Conservation (phyloP, 2,888 invertebrate species). For the Drosophila meridiana region DNA sequence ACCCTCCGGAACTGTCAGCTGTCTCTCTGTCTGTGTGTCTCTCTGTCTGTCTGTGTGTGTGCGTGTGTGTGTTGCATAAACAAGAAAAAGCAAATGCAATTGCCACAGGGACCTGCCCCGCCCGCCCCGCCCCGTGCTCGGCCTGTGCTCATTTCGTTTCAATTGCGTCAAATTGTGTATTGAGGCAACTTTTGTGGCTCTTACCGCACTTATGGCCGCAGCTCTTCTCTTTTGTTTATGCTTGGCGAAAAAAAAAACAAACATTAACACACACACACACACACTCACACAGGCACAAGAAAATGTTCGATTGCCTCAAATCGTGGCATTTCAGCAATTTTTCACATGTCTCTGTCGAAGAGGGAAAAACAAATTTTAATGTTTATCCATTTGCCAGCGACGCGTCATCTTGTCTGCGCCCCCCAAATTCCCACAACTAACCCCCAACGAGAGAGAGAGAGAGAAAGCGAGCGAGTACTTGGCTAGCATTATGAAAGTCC, state of each 20-base stretch:
- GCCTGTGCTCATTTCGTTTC: slow-evolving; percentile 70
- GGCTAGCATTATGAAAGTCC: slow-evolving; percentile 59
- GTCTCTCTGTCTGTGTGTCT: slow-evolving; percentile 10
- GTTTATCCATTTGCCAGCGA: slow-evolving; percentile 52
- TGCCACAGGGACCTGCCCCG: slow-evolving; percentile 13
- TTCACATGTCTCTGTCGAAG: slow-evolving; percentile 56
- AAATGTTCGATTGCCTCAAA: slow-evolving; percentile 68
- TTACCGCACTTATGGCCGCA: slow-evolving; percentile 55
- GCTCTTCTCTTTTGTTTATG: slow-evolving; percentile 56
- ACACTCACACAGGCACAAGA: slow-evolving; percentile 21
- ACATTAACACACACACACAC: slow-evolving; percentile 34
- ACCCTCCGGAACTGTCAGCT: slow-evolving; percentile 37
- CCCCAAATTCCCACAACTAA: slow-evolving; percentile 2
- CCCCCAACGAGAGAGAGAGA: neutral
- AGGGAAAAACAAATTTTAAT: slow-evolving; percentile 50
- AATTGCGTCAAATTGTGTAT: slow-evolving; percentile 78
- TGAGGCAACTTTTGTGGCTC: slow-evolving; percentile 66
- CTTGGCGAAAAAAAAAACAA: slow-evolving; percentile 73
- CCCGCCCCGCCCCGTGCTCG: neutral
- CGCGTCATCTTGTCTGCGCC: slow-evolving; percentile 43
- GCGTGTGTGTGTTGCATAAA: slow-evolving; percentile 39
- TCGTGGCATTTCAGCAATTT: slow-evolving; percentile 64
- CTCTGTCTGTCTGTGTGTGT: slow-evolving; percentile 20
- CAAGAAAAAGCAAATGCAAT: slow-evolving; percentile 58
- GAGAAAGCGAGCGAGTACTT: slow-evolving; percentile 18